These are phyloP conservation scores for Drosophila equinoxialis DNA, from an alignment of 1,140 invertebrate genomes.

Conservation along the genomic window DNA sequence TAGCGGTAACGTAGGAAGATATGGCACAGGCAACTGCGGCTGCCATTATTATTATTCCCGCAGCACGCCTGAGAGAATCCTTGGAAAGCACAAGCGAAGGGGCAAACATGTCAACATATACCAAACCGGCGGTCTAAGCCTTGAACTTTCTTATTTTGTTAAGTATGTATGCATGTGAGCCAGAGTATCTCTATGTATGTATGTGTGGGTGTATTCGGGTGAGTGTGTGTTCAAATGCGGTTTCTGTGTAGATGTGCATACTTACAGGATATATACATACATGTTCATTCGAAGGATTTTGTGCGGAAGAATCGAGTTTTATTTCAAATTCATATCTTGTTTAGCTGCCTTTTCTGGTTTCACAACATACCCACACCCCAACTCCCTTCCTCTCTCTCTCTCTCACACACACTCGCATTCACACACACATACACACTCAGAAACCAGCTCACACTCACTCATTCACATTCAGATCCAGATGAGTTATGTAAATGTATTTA, in stretches of 20 bases:
- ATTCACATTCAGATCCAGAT: neutral
- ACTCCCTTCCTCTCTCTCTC: neutral
- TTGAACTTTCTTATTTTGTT: conserved; percentile 50
- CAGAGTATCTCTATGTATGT: conserved; percentile 3
- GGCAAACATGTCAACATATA: conserved; percentile 58
- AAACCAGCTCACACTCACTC: neutral
- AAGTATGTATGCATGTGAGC: conserved; percentile 17
- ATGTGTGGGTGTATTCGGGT: neutral
- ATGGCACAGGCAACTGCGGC: conserved; percentile 25
- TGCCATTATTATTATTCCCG: conserved; percentile 62
- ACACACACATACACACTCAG: neutral
- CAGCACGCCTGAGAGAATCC: conserved; percentile 52
- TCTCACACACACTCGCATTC: neutral
- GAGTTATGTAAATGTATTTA: conserved; percentile 14
- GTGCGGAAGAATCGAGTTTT: conserved; percentile 53
- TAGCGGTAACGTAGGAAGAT: conserved; percentile 17
- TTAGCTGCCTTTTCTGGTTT: conserved; percentile 26
- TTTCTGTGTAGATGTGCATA: conserved; percentile 9
- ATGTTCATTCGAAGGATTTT: conserved; percentile 45
- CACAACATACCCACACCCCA: neutral
- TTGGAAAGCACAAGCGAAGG: conserved; percentile 39
- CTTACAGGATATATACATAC: conserved; percentile 2
- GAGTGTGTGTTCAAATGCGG: conserved; percentile 21
- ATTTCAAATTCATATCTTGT: conserved; percentile 52
- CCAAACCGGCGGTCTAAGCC: conserved; percentile 49